A percentile compares a stretch with the other conserved stretches of the same genome.
Evolutionary conservation across 2,113 vertebrate genomes (phyloP).

Genomic region (Tetraodon nigroviridis): DNA sequence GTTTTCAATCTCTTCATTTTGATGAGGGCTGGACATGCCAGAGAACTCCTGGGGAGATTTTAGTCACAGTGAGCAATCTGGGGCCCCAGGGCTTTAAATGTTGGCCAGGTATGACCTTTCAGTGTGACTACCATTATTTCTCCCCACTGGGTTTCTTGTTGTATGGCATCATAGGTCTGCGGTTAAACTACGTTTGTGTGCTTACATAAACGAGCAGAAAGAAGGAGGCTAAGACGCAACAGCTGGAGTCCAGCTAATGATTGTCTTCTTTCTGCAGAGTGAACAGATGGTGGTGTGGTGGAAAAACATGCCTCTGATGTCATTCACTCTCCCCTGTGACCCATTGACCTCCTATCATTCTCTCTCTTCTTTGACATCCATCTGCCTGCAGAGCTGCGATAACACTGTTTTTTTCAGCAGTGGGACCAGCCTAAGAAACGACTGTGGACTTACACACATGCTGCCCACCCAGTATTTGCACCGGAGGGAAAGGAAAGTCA

Average conservation of each 20-base stretch:
- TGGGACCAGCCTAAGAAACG: slow-evolving; percentile 1
- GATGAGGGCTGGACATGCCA: too few relatives aligned
- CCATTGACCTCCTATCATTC: slow-evolving; percentile 47
- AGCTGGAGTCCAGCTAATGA: slow-evolving; percentile 60
- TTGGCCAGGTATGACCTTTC: too few relatives aligned
- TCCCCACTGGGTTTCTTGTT: slow-evolving; percentile 10
- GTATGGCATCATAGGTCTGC: not conserved
- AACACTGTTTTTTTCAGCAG: slow-evolving; percentile 14
- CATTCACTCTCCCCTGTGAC: slow-evolving; percentile 57
- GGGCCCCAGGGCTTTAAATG: too few relatives aligned
- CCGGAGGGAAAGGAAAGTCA: too few relatives aligned
- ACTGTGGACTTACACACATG: slow-evolving; percentile 8
- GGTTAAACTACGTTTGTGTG: not conserved
- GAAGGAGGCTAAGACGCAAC: slow-evolving; percentile 37
- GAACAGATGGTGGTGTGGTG: slow-evolving; percentile 62
- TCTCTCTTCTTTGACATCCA: slow-evolving; percentile 22
- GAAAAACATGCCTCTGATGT: slow-evolving; percentile 50
- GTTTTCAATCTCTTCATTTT: too few relatives aligned
- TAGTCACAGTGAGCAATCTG: too few relatives aligned
- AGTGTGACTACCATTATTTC: too few relatives aligned
- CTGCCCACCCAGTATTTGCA: not conserved
- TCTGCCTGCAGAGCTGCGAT: slow-evolving; percentile 27
- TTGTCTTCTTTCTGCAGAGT: slow-evolving; percentile 41
- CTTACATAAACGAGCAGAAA: slow-evolving; percentile 13
- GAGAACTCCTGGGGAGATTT: too few relatives aligned